Evolutionary conservation across 2,797 vertebrate genomes (phyloP).

Genomic region (Sebastes trivittatus): DNA sequence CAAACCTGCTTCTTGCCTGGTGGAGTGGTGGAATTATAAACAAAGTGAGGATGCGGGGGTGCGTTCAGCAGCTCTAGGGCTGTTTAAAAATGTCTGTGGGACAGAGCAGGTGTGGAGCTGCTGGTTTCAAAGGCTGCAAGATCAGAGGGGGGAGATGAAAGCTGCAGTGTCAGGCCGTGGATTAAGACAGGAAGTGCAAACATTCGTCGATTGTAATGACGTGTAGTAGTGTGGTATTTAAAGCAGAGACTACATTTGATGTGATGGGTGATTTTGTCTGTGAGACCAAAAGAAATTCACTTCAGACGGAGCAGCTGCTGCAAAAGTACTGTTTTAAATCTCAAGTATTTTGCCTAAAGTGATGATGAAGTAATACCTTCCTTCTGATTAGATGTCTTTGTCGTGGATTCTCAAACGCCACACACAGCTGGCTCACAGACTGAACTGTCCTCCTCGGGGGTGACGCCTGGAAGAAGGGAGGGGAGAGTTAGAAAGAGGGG

Average conservation of each 20-base stretch:
- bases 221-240: conserved; percentile 5
- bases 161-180: conserved; percentile 47
- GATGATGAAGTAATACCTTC: conserved; percentile 27
- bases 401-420: conserved; percentile 5
- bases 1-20: background rate
- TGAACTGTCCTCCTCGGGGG: conserved; percentile 15
- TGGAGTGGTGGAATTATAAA: conserved; percentile 66
- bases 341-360: background rate
- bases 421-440: conserved; percentile 46
- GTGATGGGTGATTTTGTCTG: conserved; percentile 21
- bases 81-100: conserved; percentile 49
- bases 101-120: conserved; percentile 74
- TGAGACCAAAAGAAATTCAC: background rate
- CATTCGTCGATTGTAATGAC: conserved; percentile 32
- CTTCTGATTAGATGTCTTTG: conserved; percentile 29
- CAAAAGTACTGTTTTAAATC: background rate
- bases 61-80: conserved; percentile 34
- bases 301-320: conserved; percentile 17
- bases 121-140: conserved; percentile 67
- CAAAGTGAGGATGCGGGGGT: conserved; percentile 62
- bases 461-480: conserved; percentile 12
- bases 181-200: conserved; percentile 71
- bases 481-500: background rate
- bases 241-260: conserved; percentile 23
- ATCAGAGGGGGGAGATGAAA: conserved; percentile 75